Percentiles rank a stretch among this genome's conserved stretches.
phyloP scores from a whole-genome alignment of 2,113 vertebrate species.

The Larimichthys polyactis region DNA sequence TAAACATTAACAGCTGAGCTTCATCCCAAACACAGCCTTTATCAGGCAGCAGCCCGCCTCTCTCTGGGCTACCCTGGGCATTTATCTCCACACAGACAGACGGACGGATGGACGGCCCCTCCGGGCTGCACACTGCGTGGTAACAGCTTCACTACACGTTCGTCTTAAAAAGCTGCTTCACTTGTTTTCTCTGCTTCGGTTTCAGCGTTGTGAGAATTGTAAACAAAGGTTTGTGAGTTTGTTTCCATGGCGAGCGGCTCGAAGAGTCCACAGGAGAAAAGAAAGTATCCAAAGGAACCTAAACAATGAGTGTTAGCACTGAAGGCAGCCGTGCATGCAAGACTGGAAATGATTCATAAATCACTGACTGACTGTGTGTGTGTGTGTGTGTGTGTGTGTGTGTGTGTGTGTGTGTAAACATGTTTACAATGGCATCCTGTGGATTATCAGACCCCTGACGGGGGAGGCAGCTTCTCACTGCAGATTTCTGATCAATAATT shows the following conservation, averaged over 20 bases:
- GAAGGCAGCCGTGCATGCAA: too few species aligned
- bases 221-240: neutral
- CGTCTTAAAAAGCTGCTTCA: constrained; percentile 27
- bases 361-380: too few species aligned
- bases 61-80: constrained; percentile 38
- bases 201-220: constrained; percentile 11
- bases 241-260: neutral
- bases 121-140: constrained; percentile 38
- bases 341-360: neutral
- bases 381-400: too few species aligned
- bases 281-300: too few species aligned
- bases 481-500: too few species aligned
- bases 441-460: too few species aligned
- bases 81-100: constrained; percentile 72
- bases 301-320: too few species aligned
- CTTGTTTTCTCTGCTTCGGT: constrained; percentile 17
- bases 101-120: constrained; percentile 51
- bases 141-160: constrained; percentile 47
- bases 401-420: too few species aligned
- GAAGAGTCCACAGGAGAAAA: too few species aligned
- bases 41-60: constrained; percentile 53
- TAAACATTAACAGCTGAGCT: constrained; percentile 74
- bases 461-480: too few species aligned
- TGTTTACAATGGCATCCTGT: too few species aligned
- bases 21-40: constrained; percentile 57